A percentile compares a stretch with the other conserved stretches of the same genome.
Evolutionary conservation across 2,888 invertebrate genomes (phyloP).

Genomic region (Monopis laevigella): DNA sequence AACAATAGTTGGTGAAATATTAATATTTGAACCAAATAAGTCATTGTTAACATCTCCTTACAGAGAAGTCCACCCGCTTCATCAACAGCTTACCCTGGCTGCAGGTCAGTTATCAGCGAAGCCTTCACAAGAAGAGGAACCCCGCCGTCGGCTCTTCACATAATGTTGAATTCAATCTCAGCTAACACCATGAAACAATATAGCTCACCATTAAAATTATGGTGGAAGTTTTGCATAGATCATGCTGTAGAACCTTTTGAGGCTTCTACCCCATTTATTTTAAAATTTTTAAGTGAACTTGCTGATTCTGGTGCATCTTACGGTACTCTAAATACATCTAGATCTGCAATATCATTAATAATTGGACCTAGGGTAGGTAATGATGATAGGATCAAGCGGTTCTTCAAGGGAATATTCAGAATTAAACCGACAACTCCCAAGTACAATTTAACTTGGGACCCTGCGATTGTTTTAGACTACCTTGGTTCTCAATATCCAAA

Average conservation of each 20-base stretch:
- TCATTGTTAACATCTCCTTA: slow-evolving; percentile 7
- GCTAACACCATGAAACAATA: slow-evolving; percentile 14
- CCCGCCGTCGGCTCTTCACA: not conserved
- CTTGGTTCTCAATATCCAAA: slow-evolving; percentile 12
- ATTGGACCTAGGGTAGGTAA: slow-evolving; percentile 9
- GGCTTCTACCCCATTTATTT: slow-evolving; percentile 6
- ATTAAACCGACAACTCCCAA: slow-evolving; percentile 17
- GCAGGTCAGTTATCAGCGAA: slow-evolving; percentile 7
- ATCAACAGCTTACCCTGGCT: slow-evolving; percentile 5
- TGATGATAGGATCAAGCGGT: slow-evolving; percentile 13
- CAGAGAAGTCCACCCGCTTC: slow-evolving; percentile 3
- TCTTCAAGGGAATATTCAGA: slow-evolving; percentile 17
- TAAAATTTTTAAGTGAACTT: slow-evolving; percentile 12
- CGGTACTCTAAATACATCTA: slow-evolving; percentile 15
- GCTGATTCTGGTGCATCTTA: slow-evolving; percentile 15
- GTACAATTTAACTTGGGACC: slow-evolving; percentile 26
- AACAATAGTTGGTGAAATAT: no score
- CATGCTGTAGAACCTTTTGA: not conserved
- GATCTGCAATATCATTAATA: slow-evolving; percentile 17
- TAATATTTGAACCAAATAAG: slow-evolving; percentile 3
- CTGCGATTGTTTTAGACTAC: slow-evolving; percentile 18
- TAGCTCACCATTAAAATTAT: slow-evolving; percentile 1
- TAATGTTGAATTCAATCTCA: slow-evolving; percentile 9
- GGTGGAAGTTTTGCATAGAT: slow-evolving; percentile 5
- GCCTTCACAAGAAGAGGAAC: not conserved